phyloP scores from a whole-genome alignment of 2,888 invertebrate genomes.

The Octodonta nipae region DNA sequence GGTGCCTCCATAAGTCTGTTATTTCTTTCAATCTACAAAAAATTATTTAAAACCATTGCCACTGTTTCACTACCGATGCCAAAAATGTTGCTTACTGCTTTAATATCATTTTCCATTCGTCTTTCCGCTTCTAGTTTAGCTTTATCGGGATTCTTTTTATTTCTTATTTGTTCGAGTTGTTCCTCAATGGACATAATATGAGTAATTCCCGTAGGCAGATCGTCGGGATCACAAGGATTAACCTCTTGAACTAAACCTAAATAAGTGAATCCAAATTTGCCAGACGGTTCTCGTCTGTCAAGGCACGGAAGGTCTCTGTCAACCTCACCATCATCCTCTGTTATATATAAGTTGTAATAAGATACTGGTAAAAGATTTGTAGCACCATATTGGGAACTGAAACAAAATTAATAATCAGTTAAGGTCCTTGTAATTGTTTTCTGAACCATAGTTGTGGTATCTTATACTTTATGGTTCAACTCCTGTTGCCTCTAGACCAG shows the following conservation, averaged over 20 bases:
- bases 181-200: conserved; percentile 6
- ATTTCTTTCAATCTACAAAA: conserved; percentile 34
- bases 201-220: conserved; percentile 18
- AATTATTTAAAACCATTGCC: no score
- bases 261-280: conserved; percentile 83
- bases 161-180: conserved; percentile 7
- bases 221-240: conserved; percentile 33
- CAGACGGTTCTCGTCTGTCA: conserved; percentile 75
- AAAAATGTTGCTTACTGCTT: conserved; percentile 10
- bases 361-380: conserved; percentile 48
- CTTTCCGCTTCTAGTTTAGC: conserved; percentile 28
- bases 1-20: conserved; percentile 75
- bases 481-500: no score
- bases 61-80: no score
- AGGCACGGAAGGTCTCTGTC: conserved; percentile 87
- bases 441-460: no score
- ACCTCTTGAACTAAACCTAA: conserved; percentile 75
- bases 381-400: conserved; percentile 46
- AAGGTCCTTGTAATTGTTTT: background rate
- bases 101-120: conserved; percentile 40
- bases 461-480: no score
- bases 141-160: conserved; percentile 12
- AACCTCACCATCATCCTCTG: conserved; percentile 92
- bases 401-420: conserved; percentile 9
- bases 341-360: conserved; percentile 80